Percentiles rank a stretch among this genome's conserved stretches.
Conservation (phyloP, 2,888 invertebrate genomes). For the Callyntrura sp. region DNA sequence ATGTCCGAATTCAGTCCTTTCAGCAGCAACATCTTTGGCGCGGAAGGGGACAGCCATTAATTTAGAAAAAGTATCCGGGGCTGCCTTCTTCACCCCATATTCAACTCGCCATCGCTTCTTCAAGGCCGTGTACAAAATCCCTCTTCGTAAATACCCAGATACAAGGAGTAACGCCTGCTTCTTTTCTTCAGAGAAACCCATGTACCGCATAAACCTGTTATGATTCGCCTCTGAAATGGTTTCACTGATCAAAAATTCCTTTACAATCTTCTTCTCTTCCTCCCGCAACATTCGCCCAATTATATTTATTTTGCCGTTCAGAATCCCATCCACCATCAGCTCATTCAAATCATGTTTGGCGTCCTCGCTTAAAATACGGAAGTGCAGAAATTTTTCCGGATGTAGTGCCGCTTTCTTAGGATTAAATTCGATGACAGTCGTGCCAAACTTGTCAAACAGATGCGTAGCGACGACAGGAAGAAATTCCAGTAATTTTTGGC, state of each 20-base stretch:
- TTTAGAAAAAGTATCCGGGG: not conserved
- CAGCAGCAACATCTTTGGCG: slow-evolving; percentile 79
- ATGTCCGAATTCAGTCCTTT: slow-evolving; percentile 81
- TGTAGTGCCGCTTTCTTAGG: not conserved
- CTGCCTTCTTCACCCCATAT: slow-evolving; percentile 75
- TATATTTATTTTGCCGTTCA: not conserved
- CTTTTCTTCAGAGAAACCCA: slow-evolving; percentile 66
- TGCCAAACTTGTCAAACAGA: not conserved
- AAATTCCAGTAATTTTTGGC: slow-evolving; percentile 20
- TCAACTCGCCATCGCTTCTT: slow-evolving; percentile 81
- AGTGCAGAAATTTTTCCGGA: not conserved
- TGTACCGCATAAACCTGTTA: slow-evolving; percentile 38
- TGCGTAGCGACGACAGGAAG: not conserved
- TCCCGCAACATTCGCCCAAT: not conserved
- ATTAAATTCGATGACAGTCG: slow-evolving; percentile 4
- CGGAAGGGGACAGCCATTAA: slow-evolving; percentile 80
- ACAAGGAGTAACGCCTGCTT: slow-evolving; percentile 63
- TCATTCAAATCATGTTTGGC: not conserved
- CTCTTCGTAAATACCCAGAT: slow-evolving; percentile 76
- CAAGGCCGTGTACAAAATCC: slow-evolving; percentile 67
- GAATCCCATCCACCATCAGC: not conserved
- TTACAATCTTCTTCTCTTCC: not conserved
- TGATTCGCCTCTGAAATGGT: not conserved
- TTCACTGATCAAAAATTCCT: slow-evolving; percentile 15
- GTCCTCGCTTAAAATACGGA: slow-evolving; percentile 17